A percentile compares a stretch with the other conserved stretches of the same genome.
These are phyloP conservation scores for Muntiacus reevesi DNA, from an alignment of 2,113 vertebrate genomes.

Conservation along the genomic window DNA sequence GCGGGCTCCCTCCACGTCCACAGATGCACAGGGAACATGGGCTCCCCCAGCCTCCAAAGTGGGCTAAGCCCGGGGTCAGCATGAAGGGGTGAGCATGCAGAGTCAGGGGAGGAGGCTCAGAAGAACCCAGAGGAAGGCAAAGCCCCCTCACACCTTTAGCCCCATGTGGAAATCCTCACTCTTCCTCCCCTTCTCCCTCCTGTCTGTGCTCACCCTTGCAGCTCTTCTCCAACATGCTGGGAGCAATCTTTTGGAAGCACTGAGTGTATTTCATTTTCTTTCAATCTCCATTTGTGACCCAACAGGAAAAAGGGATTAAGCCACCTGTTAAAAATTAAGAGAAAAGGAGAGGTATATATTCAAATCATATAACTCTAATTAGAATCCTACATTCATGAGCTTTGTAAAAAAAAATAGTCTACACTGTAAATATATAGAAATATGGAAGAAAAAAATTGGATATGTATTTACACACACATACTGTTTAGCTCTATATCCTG, in stretches of 20 bases:
- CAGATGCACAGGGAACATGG: background rate
- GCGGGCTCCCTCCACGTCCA: background rate
- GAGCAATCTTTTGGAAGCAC: conserved; percentile 90
- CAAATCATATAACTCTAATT: background rate
- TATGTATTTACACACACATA: background rate
- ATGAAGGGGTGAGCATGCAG: accelerated
- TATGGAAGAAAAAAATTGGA: background rate
- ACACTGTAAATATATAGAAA: background rate
- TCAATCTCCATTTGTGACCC: conserved; percentile 89
- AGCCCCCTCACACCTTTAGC: background rate
- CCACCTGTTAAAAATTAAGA: conserved; percentile 85
- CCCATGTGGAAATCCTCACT: background rate
- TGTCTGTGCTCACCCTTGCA: conserved; percentile 86
- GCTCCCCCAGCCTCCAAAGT: background rate
- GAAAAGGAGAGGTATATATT: background rate
- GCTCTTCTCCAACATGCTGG: conserved; percentile 85
- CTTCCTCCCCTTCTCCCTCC: background rate
- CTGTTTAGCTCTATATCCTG: background rate
- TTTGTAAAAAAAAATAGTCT: background rate
- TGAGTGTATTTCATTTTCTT: conserved; percentile 95
- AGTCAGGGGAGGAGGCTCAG: background rate
- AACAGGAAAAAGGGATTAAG: conserved; percentile 91
- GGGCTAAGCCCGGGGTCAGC: background rate
- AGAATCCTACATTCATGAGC: background rate
- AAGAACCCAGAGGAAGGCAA: background rate